phyloP scores from a whole-genome alignment of 2,797 vertebrate species.

The Typhlichthys subterraneus region DNA sequence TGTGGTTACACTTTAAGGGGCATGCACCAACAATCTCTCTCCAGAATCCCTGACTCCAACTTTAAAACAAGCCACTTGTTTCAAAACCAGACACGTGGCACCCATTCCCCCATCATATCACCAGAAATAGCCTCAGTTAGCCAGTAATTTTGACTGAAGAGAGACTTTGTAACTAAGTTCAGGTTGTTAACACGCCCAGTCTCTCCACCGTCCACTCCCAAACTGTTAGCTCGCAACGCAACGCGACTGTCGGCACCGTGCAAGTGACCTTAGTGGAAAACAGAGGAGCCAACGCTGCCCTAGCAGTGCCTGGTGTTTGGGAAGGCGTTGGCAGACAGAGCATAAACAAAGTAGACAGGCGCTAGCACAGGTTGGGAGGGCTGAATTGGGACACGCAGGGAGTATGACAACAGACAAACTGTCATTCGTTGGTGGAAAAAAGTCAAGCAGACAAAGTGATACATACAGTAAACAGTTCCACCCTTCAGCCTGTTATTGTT shows the following conservation, averaged over 20 bases:
- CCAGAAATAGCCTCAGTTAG: conserved; percentile 64
- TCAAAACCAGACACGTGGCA: conserved; percentile 20
- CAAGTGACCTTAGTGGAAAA: conserved; percentile 42
- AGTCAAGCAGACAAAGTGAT: conserved; percentile 1
- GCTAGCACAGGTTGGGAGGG: conserved; percentile 19
- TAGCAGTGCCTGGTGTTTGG: conserved; percentile 15
- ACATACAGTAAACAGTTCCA: conserved; percentile 4
- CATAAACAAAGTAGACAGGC: conserved; percentile 33
- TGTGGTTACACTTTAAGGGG: no score
- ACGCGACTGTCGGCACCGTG: conserved; percentile 35
- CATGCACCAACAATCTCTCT: no score
- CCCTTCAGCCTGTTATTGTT: neutral
- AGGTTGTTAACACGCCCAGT: conserved; percentile 48
- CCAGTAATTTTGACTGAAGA: conserved; percentile 44
- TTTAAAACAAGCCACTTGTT: conserved; percentile 34
- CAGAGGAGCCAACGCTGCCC: conserved; percentile 12
- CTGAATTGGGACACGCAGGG: neutral
- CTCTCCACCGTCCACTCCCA: conserved; percentile 43
- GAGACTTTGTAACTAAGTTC: conserved; percentile 39
- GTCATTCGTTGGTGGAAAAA: neutral
- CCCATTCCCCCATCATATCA: conserved; percentile 42
- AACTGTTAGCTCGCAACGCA: conserved; percentile 39
- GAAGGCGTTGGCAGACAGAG: neutral
- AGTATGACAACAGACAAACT: neutral
- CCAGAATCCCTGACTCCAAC: conserved; percentile 14